phyloP scores from a whole-genome alignment of 2,888 invertebrate species.

The Thera obeliscata region DNA sequence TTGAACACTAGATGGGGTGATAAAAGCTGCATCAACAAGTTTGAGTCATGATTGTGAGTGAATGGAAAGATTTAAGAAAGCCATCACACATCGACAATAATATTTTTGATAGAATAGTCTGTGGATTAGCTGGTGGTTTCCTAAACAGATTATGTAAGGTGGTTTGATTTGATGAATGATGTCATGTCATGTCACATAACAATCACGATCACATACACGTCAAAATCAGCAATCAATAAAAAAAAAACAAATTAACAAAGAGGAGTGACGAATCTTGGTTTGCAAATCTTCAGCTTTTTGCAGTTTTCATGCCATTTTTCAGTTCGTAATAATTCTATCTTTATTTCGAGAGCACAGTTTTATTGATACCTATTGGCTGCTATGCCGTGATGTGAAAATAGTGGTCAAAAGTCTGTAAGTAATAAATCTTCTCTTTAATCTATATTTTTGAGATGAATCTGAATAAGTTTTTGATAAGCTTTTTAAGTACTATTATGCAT shows the following conservation, averaged over 20 bases:
- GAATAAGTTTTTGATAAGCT: background rate
- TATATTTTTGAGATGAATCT: background rate
- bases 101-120: too few relatives aligned
- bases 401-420: background rate
- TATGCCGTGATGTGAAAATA: background rate
- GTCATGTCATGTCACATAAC: too few relatives aligned
- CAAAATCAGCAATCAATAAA: background rate
- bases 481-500: too few relatives aligned
- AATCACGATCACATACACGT: too few relatives aligned
- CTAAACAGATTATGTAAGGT: too few relatives aligned
- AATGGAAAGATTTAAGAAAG: too few relatives aligned
- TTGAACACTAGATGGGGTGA: slow-evolving; percentile 6
- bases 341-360: background rate
- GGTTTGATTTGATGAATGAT: too few relatives aligned
- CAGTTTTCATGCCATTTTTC: background rate
- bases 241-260: background rate
- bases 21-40: too few relatives aligned
- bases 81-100: too few relatives aligned
- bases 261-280: background rate
- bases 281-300: background rate
- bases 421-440: background rate
- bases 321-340: background rate
- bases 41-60: too few relatives aligned
- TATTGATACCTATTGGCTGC: background rate
- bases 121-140: too few relatives aligned